Percentiles rank a stretch among this genome's conserved stretches.
phyloP scores from a whole-genome alignment of 2,888 invertebrate genomes.

The Athrips mouffetella region DNA sequence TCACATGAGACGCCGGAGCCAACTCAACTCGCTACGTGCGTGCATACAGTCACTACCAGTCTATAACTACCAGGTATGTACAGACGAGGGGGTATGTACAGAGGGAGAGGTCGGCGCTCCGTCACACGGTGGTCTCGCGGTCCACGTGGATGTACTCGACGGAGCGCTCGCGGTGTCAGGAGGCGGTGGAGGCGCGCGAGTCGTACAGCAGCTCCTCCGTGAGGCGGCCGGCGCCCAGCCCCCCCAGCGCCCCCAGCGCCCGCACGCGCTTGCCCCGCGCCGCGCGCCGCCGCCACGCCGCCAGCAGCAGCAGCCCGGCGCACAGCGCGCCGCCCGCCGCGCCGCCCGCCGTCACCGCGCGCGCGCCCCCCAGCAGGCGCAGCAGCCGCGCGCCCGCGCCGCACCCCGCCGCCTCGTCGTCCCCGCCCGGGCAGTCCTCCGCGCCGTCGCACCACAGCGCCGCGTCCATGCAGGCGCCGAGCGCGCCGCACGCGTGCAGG shows the following conservation, averaged over 20 bases:
- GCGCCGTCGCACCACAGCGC: slow-evolving; percentile 81
- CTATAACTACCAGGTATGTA: neutral
- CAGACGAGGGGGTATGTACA: slow-evolving; percentile 9
- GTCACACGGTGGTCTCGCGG: slow-evolving; percentile 94
- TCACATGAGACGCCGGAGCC: slow-evolving; percentile 19
- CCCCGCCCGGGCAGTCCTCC: slow-evolving; percentile 82
- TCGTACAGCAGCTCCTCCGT: slow-evolving; percentile 84
- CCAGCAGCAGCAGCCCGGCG: slow-evolving; percentile 59
- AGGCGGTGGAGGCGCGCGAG: slow-evolving; percentile 78
- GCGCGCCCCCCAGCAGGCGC: slow-evolving; percentile 71
- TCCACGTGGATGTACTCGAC: slow-evolving; percentile 96
- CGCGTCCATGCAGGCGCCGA: slow-evolving; percentile 87
- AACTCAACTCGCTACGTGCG: slow-evolving; percentile 7
- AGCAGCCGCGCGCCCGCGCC: slow-evolving; percentile 63
- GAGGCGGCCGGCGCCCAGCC: slow-evolving; percentile 81
- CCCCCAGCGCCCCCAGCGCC: slow-evolving; percentile 77
- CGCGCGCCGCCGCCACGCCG: slow-evolving; percentile 66
- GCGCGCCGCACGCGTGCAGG: slow-evolving; percentile 79
- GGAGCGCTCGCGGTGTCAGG: slow-evolving; percentile 94
- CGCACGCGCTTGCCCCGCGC: slow-evolving; percentile 70
- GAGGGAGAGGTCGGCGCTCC: slow-evolving; percentile 45
- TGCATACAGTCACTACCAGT: slow-evolving; percentile 3
- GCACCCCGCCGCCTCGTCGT: slow-evolving; percentile 85
- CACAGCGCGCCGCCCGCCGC: slow-evolving; percentile 67
- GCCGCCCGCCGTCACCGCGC: slow-evolving; percentile 72